These are phyloP conservation scores for Anoplophora glabripennis DNA, from an alignment of 1,140 invertebrate genomes.

Conservation along the genomic window DNA sequence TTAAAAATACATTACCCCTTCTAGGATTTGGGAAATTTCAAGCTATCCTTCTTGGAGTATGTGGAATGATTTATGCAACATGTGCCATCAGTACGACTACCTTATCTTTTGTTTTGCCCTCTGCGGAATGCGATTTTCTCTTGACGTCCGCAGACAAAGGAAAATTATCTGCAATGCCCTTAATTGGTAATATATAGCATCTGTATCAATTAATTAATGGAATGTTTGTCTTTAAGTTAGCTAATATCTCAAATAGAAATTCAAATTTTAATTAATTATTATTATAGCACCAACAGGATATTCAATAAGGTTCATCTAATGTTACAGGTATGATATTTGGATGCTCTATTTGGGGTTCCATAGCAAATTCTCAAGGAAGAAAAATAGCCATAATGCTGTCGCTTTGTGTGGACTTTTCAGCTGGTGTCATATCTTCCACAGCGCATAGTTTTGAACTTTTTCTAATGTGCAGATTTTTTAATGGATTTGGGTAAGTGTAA, in stretches of 20 bases:
- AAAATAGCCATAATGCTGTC: slow-evolving; percentile 60
- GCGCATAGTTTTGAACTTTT: slow-evolving; percentile 60
- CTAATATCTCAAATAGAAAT: no score
- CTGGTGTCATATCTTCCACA: slow-evolving; percentile 59
- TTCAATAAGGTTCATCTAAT: no score
- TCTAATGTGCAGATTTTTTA: slow-evolving; percentile 63
- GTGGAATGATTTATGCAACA: slow-evolving; percentile 66
- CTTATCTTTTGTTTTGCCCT: slow-evolving; percentile 62
- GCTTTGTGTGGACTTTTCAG: slow-evolving; percentile 59
- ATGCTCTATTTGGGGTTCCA: slow-evolving; percentile 64
- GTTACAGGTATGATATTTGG: slow-evolving; percentile 66
- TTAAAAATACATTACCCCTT: slow-evolving; percentile 9
- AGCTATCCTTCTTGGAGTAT: slow-evolving; percentile 57
- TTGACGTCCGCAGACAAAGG: slow-evolving; percentile 57
- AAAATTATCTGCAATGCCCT: slow-evolving; percentile 56
- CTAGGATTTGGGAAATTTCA: slow-evolving; percentile 67
- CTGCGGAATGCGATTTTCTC: slow-evolving; percentile 56
- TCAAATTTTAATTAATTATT: no score
- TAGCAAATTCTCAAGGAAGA: slow-evolving; percentile 61
- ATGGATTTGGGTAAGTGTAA: slow-evolving; percentile 58
- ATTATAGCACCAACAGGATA: no score
- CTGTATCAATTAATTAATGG: background rate
- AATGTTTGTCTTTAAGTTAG: no score
- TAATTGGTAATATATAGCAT: slow-evolving; percentile 52
- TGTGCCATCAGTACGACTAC: slow-evolving; percentile 63